Evolutionary conservation across 2,888 invertebrate genomes (phyloP).

Genomic region (Lathronympha strigana): DNA sequence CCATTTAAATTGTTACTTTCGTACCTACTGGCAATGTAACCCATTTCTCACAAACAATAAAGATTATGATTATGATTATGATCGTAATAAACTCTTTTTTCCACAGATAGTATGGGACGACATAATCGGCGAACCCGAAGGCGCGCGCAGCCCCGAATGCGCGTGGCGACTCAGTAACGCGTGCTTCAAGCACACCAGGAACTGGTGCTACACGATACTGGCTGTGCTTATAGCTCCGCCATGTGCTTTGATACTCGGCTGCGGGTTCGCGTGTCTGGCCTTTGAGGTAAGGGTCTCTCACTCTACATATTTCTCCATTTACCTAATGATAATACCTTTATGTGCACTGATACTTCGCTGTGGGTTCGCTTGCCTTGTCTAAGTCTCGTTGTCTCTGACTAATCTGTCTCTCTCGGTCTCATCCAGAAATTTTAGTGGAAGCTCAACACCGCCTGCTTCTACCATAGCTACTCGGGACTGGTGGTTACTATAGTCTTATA

Average conservation of each 20-base stretch:
- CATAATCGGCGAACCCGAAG: constrained; percentile 88
- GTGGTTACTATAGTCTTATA: no score
- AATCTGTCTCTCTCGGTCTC: neutral
- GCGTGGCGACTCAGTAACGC: constrained; percentile 87
- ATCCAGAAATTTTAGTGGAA: no score
- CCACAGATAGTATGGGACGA: constrained; percentile 88
- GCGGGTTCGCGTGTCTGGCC: constrained; percentile 88
- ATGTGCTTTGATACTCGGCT: constrained; percentile 86
- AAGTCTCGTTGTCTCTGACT: constrained; percentile 37
- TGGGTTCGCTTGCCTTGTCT: constrained; percentile 88
- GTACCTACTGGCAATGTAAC: no score
- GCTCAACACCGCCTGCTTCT: no score
- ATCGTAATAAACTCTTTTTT: neutral
- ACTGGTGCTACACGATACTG: constrained; percentile 88
- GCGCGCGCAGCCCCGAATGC: constrained; percentile 88
- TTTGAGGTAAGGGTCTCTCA: constrained; percentile 82
- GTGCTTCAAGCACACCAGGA: constrained; percentile 86
- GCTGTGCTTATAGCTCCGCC: constrained; percentile 88
- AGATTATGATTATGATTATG: no score
- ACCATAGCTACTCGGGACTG: no score
- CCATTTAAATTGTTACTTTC: no score
- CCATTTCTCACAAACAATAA: no score
- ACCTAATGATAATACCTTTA: constrained; percentile 84
- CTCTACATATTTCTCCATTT: no score
- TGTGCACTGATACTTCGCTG: constrained; percentile 87